phyloP scores from a whole-genome alignment of 2,888 invertebrate genomes.

The Cyrtodaria siliqua region DNA sequence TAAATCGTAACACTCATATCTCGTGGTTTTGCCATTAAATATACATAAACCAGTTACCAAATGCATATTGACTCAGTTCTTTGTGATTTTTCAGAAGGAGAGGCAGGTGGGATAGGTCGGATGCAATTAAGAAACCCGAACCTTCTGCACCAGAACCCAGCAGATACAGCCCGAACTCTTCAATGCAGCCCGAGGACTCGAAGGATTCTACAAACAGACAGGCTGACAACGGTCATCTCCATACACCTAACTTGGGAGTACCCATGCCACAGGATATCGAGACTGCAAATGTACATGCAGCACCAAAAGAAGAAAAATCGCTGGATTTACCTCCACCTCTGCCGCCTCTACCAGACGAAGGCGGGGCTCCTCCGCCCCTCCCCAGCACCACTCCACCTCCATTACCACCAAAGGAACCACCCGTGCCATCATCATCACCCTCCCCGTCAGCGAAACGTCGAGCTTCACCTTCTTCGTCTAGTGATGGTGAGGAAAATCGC shows the following conservation, averaged over 20 bases:
- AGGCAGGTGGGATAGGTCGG: slow-evolving; percentile 58
- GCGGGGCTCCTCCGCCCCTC: slow-evolving; percentile 2
- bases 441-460: not conserved
- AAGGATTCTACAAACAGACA: slow-evolving; percentile 32
- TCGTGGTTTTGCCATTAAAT: too few relatives aligned
- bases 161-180: slow-evolving; percentile 28
- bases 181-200: too few relatives aligned
- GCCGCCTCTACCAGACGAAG: slow-evolving; percentile 2
- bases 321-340: slow-evolving; percentile 13
- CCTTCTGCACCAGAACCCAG: slow-evolving; percentile 13
- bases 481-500: slow-evolving; percentile 1
- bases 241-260: slow-evolving; percentile 7
- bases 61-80: too few relatives aligned
- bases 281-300: too few relatives aligned
- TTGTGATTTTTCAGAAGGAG: too few relatives aligned
- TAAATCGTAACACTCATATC: too few relatives aligned
- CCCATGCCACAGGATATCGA: not conserved
- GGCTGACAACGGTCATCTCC: slow-evolving; percentile 12
- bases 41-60: too few relatives aligned
- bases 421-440: not conserved
- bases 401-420: not conserved
- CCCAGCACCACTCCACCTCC: not conserved
- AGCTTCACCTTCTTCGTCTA: not conserved
- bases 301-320: too few relatives aligned
- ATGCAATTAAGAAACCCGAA: slow-evolving; percentile 15